phyloP scores from a whole-genome alignment of 2,113 vertebrate genomes.

The Actinemys pallida region DNA sequence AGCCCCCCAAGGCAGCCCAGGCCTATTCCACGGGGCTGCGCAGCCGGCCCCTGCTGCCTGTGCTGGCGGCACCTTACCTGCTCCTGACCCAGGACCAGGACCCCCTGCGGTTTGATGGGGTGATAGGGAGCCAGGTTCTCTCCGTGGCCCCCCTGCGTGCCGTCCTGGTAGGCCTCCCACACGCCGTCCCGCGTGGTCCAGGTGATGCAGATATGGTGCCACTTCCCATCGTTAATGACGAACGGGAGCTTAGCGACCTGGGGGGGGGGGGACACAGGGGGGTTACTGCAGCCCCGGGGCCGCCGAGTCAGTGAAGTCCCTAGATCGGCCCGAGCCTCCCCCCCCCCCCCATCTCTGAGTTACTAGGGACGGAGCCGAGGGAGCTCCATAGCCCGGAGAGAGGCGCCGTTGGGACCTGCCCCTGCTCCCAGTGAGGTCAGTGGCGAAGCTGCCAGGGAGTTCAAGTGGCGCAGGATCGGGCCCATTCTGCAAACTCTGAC shows the following conservation, averaged over 20 bases:
- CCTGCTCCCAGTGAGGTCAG: neutral
- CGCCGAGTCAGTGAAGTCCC: neutral
- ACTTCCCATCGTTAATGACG: constrained; percentile 94
- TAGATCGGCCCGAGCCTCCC: neutral
- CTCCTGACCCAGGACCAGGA: constrained; percentile 96
- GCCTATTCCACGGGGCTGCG: neutral
- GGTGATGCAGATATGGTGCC: constrained; percentile 97
- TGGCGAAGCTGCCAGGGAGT: fast-evolving
- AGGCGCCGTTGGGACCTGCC: no score
- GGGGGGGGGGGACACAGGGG: neutral
- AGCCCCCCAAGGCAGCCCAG: fast-evolving
- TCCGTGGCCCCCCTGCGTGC: constrained; percentile 89
- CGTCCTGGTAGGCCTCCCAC: constrained; percentile 98
- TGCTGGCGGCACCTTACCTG: constrained; percentile 82
- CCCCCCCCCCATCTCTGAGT: no score
- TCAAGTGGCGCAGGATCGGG: no score
- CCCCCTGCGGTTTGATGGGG: constrained; percentile 95
- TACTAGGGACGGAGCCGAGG: neutral
- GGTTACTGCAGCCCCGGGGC: neutral
- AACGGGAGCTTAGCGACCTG: constrained; percentile 97
- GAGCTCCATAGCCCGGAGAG: no score
- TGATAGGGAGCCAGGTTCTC: constrained; percentile 97
- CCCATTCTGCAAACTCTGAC: no score
- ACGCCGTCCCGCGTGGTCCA: constrained; percentile 97
- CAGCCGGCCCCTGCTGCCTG: neutral